Percentiles rank a stretch among this genome's conserved stretches.
These are phyloP conservation scores for Myotis lucifugus DNA, from an alignment of 2,113 vertebrate species.

Conservation along the genomic window DNA sequence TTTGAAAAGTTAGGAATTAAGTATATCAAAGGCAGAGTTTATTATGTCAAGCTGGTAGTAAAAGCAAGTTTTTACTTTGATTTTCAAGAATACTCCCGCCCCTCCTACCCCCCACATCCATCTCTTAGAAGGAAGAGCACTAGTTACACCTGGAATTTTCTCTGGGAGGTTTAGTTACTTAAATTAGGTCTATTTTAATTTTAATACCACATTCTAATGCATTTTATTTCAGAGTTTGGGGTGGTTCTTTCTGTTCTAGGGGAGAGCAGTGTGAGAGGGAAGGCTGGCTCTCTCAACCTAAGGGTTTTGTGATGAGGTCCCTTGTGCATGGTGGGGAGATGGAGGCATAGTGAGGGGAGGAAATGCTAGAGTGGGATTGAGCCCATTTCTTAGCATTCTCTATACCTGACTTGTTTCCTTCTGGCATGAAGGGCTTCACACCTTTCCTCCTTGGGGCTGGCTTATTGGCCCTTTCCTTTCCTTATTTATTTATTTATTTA, in stretches of 20 bases:
- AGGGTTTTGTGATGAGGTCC: background rate
- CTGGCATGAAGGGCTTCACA: background rate
- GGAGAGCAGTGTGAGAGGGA: background rate
- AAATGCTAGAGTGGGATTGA: background rate
- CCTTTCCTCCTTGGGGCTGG: background rate
- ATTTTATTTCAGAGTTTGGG: background rate
- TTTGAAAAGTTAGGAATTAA: background rate
- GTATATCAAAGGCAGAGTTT: background rate
- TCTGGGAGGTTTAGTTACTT: background rate
- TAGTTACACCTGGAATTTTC: background rate
- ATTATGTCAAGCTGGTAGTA: background rate
- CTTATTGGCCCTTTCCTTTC: background rate
- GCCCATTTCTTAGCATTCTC: background rate
- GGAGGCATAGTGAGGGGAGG: background rate
- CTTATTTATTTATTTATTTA: too few species aligned
- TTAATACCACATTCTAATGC: background rate
- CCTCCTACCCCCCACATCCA: fast-evolving
- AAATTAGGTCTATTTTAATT: background rate
- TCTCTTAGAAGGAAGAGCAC: background rate
- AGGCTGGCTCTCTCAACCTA: background rate
- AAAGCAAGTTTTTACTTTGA: background rate
- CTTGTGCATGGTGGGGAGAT: background rate
- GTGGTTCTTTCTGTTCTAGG: background rate
- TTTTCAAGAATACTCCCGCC: background rate
- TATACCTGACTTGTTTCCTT: background rate